Base-by-base conservation (phyloP, 2,888 invertebrate species). In the Habroteleia sp. region DNA sequence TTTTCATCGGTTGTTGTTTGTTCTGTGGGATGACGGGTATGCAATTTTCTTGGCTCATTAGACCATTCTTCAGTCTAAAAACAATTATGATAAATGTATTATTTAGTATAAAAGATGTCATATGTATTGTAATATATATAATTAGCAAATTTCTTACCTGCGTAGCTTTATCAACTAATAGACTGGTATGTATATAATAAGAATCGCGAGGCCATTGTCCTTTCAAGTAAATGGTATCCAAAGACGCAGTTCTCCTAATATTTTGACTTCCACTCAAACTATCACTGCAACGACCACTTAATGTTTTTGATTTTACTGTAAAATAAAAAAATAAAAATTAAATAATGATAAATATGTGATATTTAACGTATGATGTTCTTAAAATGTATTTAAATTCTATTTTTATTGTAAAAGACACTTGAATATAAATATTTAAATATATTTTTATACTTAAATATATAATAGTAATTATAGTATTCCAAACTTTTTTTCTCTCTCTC, bases 211-310 rank as follows among this genome's bases (percentile, higher is more conserved):
- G 93, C 93, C 94, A 94, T 83, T 94, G 94, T 81, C 94, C 94
- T 85, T 93, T 93, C 82, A 94, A 91, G 89, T 95, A 94, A 81
- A 95, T 91, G 11, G 94, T 93, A 86, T 95, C 95, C 79, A 95
- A 89, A 2, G 95, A 95, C 29, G 94, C 94, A 66, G 95, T 95
- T 79, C 95, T 91, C 83, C 94, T 90, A 81, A 94, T 94, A 75
- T 90, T 91, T 89, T 90, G 92, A 71, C 91, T 90, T 76, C 91
- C 91, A 85, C 91, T 91, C 73, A 91, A 87, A 50, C 90, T 90
- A 85, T 91, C 91, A 76, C 88, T 89, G 79, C 88, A 86, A 75
- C 89, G 86, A 73, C 87, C 88, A 74, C 89, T 89, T 74, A 90
- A 82, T 54, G 90, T 90, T 88, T 90, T 91, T 83, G 90, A 90